Conservation (phyloP, 2,113 vertebrate genomes). For the Ariopsis seemanni region DNA sequence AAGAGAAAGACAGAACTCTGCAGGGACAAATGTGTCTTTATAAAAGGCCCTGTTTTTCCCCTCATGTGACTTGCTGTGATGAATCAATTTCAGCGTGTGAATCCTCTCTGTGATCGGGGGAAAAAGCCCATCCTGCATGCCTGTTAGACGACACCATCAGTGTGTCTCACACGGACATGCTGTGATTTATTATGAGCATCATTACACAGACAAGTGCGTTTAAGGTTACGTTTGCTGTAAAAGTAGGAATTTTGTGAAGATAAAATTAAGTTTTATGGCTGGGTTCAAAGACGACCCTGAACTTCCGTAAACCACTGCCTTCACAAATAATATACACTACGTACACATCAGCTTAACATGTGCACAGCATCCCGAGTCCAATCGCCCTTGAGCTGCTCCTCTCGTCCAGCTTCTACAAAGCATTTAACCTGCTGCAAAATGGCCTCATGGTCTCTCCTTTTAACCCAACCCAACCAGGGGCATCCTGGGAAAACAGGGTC, state of each 20-base stretch:
- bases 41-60: conserved; percentile 39
- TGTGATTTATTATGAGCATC: conserved; percentile 36
- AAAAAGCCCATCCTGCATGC: conserved; percentile 25
- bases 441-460: neutral
- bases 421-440: conserved; percentile 36
- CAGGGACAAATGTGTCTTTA: conserved; percentile 50
- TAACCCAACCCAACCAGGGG: neutral
- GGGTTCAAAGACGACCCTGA: neutral
- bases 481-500: neutral
- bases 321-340: neutral
- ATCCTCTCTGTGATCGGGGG: conserved; percentile 22
- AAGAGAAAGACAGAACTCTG: conserved; percentile 29
- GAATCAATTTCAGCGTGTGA: conserved; percentile 51
- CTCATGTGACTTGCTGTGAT: conserved; percentile 43
- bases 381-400: neutral
- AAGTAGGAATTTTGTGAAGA: neutral
- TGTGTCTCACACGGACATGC: conserved; percentile 13
- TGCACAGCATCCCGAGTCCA: neutral
- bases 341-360: neutral
- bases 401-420: conserved; percentile 27
- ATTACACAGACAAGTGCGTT: conserved; percentile 18
- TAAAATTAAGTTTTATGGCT: conserved; percentile 3
- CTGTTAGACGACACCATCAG: conserved; percentile 30
- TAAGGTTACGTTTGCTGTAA: conserved; percentile 22
- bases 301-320: neutral